Percentiles rank a stretch among this genome's conserved stretches.
Evolutionary conservation across 2,113 vertebrate species (phyloP).

Genomic region (Piaya cayana): DNA sequence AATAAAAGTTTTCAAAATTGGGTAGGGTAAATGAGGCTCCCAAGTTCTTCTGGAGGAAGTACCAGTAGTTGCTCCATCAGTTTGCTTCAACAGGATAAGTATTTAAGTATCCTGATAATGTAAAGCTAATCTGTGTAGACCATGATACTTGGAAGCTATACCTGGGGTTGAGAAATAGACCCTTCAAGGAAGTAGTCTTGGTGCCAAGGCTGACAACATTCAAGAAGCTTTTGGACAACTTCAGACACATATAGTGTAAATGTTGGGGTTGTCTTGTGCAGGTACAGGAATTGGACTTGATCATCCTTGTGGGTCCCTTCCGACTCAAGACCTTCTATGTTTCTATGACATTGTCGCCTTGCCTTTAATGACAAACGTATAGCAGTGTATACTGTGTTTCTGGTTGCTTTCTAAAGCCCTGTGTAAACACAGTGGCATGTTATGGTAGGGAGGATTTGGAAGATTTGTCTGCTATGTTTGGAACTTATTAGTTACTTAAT

Average conservation of each 20-base stretch:
- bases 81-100: background rate
- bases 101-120: background rate
- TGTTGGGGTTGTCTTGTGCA: too few relatives aligned
- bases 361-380: background rate
- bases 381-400: background rate
- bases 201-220: too few relatives aligned
- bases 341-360: background rate
- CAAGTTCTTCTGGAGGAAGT: background rate
- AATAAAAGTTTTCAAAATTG: background rate
- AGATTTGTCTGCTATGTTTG: background rate
- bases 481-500: background rate
- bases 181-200: background rate
- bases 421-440: background rate
- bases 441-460: background rate
- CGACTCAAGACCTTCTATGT: too few relatives aligned
- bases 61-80: background rate
- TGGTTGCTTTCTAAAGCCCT: background rate
- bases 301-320: too few relatives aligned
- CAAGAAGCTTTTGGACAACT: too few relatives aligned
- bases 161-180: background rate
- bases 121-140: background rate
- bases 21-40: background rate
- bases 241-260: too few relatives aligned
- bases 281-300: too few relatives aligned
- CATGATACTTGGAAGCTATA: background rate